Evolutionary conservation across 2,797 vertebrate species (phyloP), one percentile per base, ranked within the genome.

Genomic region (Sternotherus odoratus): DNA sequence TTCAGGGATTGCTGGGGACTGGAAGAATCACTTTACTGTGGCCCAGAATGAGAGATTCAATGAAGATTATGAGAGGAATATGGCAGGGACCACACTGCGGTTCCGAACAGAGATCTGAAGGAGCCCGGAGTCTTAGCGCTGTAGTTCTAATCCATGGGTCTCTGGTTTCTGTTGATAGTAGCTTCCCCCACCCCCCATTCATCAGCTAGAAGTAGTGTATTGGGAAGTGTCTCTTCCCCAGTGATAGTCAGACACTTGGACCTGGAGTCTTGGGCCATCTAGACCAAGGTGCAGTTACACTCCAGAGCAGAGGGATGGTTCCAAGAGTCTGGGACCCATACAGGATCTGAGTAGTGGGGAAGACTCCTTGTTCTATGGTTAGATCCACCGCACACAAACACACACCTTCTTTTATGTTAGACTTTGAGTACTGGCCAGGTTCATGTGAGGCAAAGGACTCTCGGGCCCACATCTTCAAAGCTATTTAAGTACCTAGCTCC

Each of bases 1-100:
- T 83, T 36, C 89, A 98, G 98, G 98, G 16, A 95, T 86, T 74
- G 83, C 96, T 0, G 98, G 97, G 1, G 98, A 98, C 88, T 98
- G 98, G 98, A 98, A 98, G 92, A 98, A 98, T 89, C 77, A 98
- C 83, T 98, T 98, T 89, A 98, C 97, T 0, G 97, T 98, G 72
- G 95, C 97, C 49, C 98, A 98, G 95, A 98, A 84, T 1, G 97
- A 97, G 60, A 87, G 49, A 51, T 98, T 98, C 1, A 97, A 98
- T 91, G 94, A 95, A 81, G 96, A 98, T 85, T 98, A 98, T 0
- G 21, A 16, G 0, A 95, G 78, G 95, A 98, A 97, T 91, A 98
- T 98, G 98, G 85, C 84, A 0, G 98, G 89, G 57, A 98, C 95
- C 0, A 96, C 97, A 28, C 81, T 98, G 77, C 12, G 12, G 48